Conservation (phyloP, 2,113 vertebrate species). For the Proteles cristata region DNA sequence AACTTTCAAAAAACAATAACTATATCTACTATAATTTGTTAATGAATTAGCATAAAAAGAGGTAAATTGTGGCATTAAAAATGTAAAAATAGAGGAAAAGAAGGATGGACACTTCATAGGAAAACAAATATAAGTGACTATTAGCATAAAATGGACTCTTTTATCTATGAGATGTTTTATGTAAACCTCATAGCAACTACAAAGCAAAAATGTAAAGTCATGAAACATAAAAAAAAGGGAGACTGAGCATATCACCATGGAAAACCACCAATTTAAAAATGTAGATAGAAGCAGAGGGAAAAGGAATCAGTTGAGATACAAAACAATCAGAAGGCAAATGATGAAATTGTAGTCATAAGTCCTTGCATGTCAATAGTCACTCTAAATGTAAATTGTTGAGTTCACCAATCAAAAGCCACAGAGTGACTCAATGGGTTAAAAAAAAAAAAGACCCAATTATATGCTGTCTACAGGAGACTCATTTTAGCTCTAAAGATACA, state of each 20-base stretch:
- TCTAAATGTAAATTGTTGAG: not conserved
- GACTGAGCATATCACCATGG: not conserved
- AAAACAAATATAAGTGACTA: not conserved
- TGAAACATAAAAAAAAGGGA: not conserved
- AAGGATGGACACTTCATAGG: not conserved
- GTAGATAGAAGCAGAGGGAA: not conserved
- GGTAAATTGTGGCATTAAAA: not conserved
- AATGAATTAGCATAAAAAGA: not conserved
- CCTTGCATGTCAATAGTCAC: not conserved
- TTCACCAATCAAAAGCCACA: not conserved
- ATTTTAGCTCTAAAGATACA: not conserved
- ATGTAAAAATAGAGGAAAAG: not conserved
- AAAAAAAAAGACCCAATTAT: not conserved
- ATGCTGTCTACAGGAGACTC: not conserved
- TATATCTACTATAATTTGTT: not conserved
- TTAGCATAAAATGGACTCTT: not conserved
- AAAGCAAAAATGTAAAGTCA: not conserved
- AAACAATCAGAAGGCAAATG: not conserved
- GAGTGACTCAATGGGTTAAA: not conserved
- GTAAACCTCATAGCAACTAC: not conserved
- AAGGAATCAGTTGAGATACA: not conserved
- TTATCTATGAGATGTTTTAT: not conserved
- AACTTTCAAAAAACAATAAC: not conserved
- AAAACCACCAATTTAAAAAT: not conserved
- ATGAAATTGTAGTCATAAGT: not conserved